These are phyloP conservation scores for Octodon degus DNA, from an alignment of 2,113 vertebrate genomes.

Conservation along the genomic window DNA sequence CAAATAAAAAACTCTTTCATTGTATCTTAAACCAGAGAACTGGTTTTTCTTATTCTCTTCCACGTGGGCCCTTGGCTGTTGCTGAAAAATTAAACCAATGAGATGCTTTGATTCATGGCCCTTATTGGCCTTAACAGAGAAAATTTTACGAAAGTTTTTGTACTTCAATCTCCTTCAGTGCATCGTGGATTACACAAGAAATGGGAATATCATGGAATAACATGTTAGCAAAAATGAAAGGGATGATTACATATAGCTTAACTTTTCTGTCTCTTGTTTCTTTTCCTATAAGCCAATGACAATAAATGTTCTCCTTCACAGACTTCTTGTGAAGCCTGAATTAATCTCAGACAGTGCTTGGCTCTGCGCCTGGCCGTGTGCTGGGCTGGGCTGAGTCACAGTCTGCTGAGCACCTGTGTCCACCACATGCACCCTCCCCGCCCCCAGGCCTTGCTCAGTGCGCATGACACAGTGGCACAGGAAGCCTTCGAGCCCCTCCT, in stretches of 20 bases:
- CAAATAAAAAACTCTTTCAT: not conserved
- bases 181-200: not conserved
- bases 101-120: constrained; percentile 7
- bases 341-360: not conserved
- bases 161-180: not conserved
- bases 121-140: not conserved
- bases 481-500: constrained; percentile 94
- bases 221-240: not conserved
- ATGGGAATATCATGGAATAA: not conserved
- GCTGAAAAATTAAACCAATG: not conserved
- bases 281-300: not conserved
- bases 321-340: not conserved
- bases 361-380: rapidly evolving
- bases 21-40: not conserved
- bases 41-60: not conserved
- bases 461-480: constrained; percentile 95
- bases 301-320: not conserved
- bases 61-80: not conserved
- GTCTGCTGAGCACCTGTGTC: not conserved
- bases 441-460: constrained; percentile 92
- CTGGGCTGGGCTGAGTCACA: not conserved
- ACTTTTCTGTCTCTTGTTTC: not conserved
- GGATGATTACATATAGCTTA: not conserved
- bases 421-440: not conserved
- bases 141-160: constrained; percentile 25